A percentile compares a stretch with the other conserved stretches of the same genome.
Conservation (phyloP, 2,797 vertebrate species). For the Chaetophractus vellerosus region DNA sequence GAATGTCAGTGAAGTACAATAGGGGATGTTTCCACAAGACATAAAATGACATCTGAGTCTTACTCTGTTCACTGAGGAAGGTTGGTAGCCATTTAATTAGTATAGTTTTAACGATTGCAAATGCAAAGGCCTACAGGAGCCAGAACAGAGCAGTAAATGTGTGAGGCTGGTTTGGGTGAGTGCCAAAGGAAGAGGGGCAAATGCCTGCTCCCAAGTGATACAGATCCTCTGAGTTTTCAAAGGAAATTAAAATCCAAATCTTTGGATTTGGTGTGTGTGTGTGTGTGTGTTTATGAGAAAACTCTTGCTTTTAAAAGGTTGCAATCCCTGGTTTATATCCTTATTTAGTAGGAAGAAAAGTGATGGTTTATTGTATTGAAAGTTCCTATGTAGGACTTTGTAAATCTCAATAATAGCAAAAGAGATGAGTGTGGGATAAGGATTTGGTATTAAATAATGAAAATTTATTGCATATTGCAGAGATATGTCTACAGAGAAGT, state of each 20-base stretch:
- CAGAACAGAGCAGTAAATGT: background rate
- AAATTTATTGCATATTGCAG: background rate
- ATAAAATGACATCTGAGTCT: slow-evolving; percentile 35
- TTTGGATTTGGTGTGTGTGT: background rate
- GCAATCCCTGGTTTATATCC: background rate
- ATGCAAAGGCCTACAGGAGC: background rate
- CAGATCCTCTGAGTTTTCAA: background rate
- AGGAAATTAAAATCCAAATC: background rate
- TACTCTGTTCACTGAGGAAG: background rate
- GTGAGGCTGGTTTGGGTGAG: no score
- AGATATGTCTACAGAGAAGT: background rate
- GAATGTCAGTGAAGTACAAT: background rate
- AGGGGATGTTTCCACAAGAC: slow-evolving; percentile 14
- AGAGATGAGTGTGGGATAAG: background rate
- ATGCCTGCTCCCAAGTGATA: background rate
- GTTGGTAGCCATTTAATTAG: background rate
- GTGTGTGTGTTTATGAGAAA: background rate
- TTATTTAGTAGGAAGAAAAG: background rate
- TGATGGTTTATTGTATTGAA: background rate
- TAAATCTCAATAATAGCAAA: background rate
- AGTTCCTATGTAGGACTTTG: background rate
- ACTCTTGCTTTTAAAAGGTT: background rate
- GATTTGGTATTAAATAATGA: background rate
- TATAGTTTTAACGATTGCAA: background rate
- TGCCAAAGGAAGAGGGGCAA: no score